Conservation (phyloP, 1,140 invertebrate species). For the Trinorchestia longiramus region DNA sequence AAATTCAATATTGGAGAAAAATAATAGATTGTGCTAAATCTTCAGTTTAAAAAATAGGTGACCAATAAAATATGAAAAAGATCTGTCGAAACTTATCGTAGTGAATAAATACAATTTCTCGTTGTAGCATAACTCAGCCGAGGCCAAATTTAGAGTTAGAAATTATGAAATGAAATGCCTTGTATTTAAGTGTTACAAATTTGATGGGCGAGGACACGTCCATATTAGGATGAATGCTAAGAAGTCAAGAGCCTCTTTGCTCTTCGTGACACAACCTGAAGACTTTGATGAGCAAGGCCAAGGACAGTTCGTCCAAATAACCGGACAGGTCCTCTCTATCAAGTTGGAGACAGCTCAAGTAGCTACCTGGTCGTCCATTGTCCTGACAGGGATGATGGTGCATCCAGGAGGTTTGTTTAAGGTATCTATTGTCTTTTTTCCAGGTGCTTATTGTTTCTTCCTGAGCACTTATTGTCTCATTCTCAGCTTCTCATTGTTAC, state of each 20-base stretch:
- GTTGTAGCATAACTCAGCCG: neutral
- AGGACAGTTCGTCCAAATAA: neutral
- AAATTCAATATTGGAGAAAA: neutral
- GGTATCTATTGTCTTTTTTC: constrained; percentile 6
- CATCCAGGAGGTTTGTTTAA: neutral
- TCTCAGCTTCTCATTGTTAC: neutral
- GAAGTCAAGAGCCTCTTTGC: neutral
- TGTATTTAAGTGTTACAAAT: neutral
- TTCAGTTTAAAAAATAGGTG: too few relatives aligned
- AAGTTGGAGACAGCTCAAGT: neutral
- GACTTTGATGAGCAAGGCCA: too few relatives aligned
- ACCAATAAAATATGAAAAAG: neutral
- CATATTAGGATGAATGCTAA: neutral
- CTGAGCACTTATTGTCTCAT: neutral
- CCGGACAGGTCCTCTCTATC: neutral
- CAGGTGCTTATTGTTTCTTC: neutral
- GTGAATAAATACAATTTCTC: neutral
- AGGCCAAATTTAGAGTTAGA: neutral
- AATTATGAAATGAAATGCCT: neutral
- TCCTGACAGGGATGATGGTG: neutral
- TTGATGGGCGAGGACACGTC: neutral
- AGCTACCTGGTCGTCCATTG: neutral
- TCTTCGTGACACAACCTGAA: neutral
- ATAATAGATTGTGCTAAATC: neutral
- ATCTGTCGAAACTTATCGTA: neutral